Evolutionary conservation across 2,797 vertebrate species (phyloP), one percentile per base, ranked within the genome.

Genomic region (Aythya fuligula): DNA sequence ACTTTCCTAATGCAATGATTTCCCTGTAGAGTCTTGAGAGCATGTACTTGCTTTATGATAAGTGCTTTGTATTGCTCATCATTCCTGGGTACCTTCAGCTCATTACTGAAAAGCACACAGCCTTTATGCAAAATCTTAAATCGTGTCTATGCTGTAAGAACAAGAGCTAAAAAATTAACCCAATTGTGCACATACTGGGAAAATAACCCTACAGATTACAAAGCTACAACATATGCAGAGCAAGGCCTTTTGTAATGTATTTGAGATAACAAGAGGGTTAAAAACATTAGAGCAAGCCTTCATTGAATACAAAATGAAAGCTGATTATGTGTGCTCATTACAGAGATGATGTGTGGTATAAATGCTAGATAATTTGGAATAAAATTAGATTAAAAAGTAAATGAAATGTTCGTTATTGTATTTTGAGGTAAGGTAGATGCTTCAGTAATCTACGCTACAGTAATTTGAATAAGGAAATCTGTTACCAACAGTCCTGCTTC

Each of bases 21-120:
- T 96, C 93, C 94, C 94, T 90, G 53, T 7, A 96, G 90, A 96
- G 78, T 65, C 73, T 92, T 95, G 94, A 95, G 78, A 97, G 95
- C 77, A 45, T 71, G 80, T 67, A 79, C 91, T 91, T 94, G 91
- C 84, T 94, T 83, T 89, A 94, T 86, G 81, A 90, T 96, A 96
- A 97, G 90, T 96, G 91, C 86, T 96, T 95, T 96, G 86, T 87
- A 89, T 92, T 78, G 88, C 72, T 95, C 57, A 89, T 85, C 69
- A 56, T 81, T 91, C 83, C 57, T 0, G 5, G 53, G 41, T 75
- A 86, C 54, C 81, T 94, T 81, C 85, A 77, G 85, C 76, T 96
- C 6, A 7, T 78, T 89, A 75, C 74, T 79, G 89, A 92, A 85
- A 96, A 76, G 71, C 53, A 82, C 32, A 76, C 28, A 85, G 76